Conservation (phyloP, 2,888 invertebrate species). For the Nudaria mundana region DNA sequence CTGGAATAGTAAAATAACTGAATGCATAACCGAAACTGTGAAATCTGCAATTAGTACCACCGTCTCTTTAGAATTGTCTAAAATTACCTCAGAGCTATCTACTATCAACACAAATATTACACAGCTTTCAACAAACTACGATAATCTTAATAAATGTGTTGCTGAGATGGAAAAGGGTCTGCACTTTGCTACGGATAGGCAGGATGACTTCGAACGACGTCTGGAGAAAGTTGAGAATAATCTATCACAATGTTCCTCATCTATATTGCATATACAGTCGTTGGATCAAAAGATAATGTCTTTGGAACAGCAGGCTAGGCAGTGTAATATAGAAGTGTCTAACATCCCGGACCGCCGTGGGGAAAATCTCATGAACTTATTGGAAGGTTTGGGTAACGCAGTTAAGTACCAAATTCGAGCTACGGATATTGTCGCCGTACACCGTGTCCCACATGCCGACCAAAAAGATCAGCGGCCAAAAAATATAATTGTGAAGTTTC, state of each 20-base stretch:
- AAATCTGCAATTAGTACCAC: not conserved
- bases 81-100: not conserved
- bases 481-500: not conserved
- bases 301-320: not conserved
- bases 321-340: not conserved
- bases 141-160: not conserved
- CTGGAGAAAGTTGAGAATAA: not conserved
- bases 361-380: not conserved
- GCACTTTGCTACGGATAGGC: not conserved
- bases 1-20: not conserved
- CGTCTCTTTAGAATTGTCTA: not conserved
- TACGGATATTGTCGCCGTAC: not conserved
- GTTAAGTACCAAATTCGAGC: not conserved
- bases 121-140: not conserved
- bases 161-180: not conserved
- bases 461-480: not conserved
- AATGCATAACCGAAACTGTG: not conserved
- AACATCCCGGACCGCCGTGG: not conserved
- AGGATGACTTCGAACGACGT: not conserved
- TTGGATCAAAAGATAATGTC: not conserved
- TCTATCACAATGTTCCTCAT: not conserved
- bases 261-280: not conserved
- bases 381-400: not conserved
- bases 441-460: not conserved
- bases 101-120: not conserved